These are phyloP conservation scores for Urosaurus nigricauda DNA, from an alignment of 2,797 vertebrate genomes.

Conservation along the genomic window DNA sequence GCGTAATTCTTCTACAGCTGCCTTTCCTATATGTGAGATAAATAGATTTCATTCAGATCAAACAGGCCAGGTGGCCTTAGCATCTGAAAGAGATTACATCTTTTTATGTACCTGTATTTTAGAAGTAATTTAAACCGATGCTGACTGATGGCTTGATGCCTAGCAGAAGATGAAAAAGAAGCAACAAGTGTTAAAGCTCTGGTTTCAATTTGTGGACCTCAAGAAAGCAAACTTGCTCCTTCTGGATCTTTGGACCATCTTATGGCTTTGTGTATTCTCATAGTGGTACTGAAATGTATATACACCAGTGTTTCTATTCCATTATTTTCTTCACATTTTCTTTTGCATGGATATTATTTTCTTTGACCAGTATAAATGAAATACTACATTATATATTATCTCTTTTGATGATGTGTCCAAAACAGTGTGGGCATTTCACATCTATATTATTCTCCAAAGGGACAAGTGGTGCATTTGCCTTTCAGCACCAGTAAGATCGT, in stretches of 20 bases:
- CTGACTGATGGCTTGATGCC: neutral
- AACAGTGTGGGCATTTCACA: neutral
- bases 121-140: neutral
- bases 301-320: no score
- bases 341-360: neutral
- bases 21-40: neutral
- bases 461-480: no score
- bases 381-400: neutral
- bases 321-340: neutral
- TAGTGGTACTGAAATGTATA: no score
- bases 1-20: neutral
- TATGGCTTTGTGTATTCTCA: no score
- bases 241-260: neutral
- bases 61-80: neutral
- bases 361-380: neutral
- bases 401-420: neutral
- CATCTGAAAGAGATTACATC: neutral
- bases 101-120: neutral
- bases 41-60: no score
- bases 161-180: neutral
- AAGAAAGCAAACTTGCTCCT: neutral
- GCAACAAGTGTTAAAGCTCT: neutral
- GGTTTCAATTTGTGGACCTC: no score
- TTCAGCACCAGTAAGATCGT: neutral
- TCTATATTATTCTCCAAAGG: neutral